Evolutionary conservation across 30 jellyfish, hydroid and myxozoan species (phyloP), one percentile per base, ranked within the genome.

Genomic region (Aurelia aurita): DNA sequence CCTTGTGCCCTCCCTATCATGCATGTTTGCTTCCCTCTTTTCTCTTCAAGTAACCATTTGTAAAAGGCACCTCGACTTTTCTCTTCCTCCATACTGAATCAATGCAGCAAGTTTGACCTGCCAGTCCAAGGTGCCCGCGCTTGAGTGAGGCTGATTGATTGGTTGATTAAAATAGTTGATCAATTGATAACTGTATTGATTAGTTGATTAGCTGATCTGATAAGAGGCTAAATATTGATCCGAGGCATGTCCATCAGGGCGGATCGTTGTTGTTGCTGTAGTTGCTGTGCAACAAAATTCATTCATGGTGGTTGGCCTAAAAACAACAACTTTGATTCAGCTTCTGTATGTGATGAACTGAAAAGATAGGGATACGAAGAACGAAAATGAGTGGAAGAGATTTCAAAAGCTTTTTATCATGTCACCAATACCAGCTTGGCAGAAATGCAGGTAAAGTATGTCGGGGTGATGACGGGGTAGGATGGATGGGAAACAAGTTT

Each of bases 351-450:
- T 34, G 46, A 10, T 34, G 46, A 34, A 34, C 4, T 34, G 46
- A 34, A 34, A 34, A 1, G 31, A 26, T 34, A 27, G 26, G 25
- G 3, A 5, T 3, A 12, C 23, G 25, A 22, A n/a, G 46, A 49
- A 44, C 23, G 21, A 62, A 58, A 19, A 91, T 91, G 98, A 91
- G 98, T 86, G 98, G 98, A 54, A 70, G 96, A 54, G 98, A 91
- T 80, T 91, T 91, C 77, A 87, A 83, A 53, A 63, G 87, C 47
- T 91, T 91, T 51, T 69, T 91, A 16, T 80, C 98, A 14, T 65
- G 78, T 25, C 98, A 91, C 61, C 96, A 91, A 67, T 77, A 87
- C 61, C 92, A 91, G 57, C 64, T 91, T 82, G 98, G 98, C 8
- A 31, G 91, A 66, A 65, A 39, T 61, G 90, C 89, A 74, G 95